Conservation (phyloP, 1,140 invertebrate genomes). For the Dreissena polymorpha region DNA sequence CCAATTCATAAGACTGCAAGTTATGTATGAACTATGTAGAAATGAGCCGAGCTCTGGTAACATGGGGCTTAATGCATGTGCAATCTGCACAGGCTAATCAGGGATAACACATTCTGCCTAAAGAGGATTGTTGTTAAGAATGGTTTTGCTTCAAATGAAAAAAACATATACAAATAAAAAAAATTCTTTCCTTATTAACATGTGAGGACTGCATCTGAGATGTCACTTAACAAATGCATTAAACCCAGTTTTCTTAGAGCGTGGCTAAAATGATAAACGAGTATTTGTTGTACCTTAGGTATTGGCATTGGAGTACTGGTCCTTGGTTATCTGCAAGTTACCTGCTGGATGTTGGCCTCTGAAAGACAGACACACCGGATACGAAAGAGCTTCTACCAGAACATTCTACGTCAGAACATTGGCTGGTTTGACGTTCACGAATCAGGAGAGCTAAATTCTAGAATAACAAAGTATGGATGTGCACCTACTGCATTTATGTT, state of each 20-base stretch:
- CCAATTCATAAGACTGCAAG: too few relatives aligned
- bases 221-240: too few relatives aligned
- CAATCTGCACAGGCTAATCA: neutral
- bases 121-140: too few relatives aligned
- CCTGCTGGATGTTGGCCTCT: slow-evolving; percentile 79
- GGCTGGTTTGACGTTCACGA: slow-evolving; percentile 94
- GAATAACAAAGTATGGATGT: slow-evolving; percentile 91
- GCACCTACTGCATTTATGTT: too few relatives aligned
- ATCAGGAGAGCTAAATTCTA: slow-evolving; percentile 92
- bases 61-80: neutral
- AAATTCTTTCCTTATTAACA: too few relatives aligned
- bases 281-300: slow-evolving; percentile 49
- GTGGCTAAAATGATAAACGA: too few relatives aligned
- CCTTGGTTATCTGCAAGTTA: slow-evolving; percentile 76
- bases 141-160: too few relatives aligned
- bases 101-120: neutral
- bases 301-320: slow-evolving; percentile 71
- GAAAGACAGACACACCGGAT: slow-evolving; percentile 86
- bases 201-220: too few relatives aligned
- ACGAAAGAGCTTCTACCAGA: slow-evolving; percentile 86
- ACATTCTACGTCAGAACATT: slow-evolving; percentile 93
- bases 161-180: too few relatives aligned
- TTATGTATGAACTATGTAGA: too few relatives aligned
- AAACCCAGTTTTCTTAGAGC: too few relatives aligned
- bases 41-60: too few relatives aligned